phyloP scores from a whole-genome alignment of 2,797 vertebrate genomes.

The Loris lydekkerianus region DNA sequence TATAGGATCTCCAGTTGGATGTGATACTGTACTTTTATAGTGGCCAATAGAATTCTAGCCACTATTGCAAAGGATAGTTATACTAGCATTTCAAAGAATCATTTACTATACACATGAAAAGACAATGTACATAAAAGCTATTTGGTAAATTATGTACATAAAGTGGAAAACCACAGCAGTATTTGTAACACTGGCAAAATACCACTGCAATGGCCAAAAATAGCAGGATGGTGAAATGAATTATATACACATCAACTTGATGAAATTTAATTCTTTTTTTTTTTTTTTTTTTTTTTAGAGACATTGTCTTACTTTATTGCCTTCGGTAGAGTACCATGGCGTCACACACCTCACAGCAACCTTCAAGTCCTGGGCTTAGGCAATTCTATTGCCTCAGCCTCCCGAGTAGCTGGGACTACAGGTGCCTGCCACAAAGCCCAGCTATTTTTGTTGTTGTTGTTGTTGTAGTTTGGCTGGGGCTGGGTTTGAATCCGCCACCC shows the following conservation, averaged over 20 bases:
- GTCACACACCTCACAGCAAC: no score
- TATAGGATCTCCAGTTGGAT: not conserved
- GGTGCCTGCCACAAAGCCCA: no score
- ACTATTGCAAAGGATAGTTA: not conserved
- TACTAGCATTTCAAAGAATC: not conserved
- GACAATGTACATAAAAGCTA: not conserved
- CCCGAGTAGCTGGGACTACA: no score
- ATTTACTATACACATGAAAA: not conserved
- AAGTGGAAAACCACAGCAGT: not conserved
- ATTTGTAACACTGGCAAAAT: not conserved
- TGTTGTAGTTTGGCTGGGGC: no score
- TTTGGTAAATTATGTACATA: not conserved
- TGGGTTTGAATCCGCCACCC: no score
- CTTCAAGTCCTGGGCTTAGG: no score
- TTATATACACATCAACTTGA: not conserved
- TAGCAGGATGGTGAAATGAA: not conserved
- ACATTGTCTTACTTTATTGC: no score
- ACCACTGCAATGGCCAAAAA: not conserved
- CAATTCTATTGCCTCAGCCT: no score
- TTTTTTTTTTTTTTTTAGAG: no score
- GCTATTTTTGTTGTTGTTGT: no score
- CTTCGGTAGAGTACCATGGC: no score
- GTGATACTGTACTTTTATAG: not conserved
- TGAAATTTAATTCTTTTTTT: slow-evolving; percentile 3
- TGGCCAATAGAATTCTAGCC: not conserved